Base-by-base conservation (phyloP, 1,140 invertebrate species). In the Drosophila setifemur region DNA sequence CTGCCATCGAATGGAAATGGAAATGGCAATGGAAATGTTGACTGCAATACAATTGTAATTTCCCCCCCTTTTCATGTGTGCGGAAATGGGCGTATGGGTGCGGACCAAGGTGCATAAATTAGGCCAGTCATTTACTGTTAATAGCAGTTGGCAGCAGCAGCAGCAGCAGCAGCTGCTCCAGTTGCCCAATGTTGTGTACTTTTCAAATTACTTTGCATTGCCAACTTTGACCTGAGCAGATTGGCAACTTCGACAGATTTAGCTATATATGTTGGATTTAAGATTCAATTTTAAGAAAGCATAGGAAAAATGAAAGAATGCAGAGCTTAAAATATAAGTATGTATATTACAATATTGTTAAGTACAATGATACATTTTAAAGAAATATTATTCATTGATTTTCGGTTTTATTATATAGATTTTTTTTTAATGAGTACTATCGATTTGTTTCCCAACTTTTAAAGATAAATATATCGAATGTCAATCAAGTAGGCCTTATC, bases 91-190 rank as follows among this genome's bases (percentile, higher is more conserved):
- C 40, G 16, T 55, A 11, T 39, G 11, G 33, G 16, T 54, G 14
- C 50, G 18, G 50, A 76, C 49, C 48, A 55, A 61, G 78, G 58
- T 54, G 53, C 74, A 79, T 85, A 79, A 83, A 83, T 83, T 85
- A 71, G 70, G 79, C 79, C 63, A 85, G 70, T 79, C 79, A 83
- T 85, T 83, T 85, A 70, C 60, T 63, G 64, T 83, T 83, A 83
- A 83, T 74, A 79, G 70, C 63, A 70, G 77, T 72, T 72, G 68
- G 55, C 19, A 33, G 8, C 3, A n/a, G 57, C 53, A 60, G 35
- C 23, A 42, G 11, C 12, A 49, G 47, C 7, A 45, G 25, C 61
- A 64, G 61, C 60, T 64, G 60, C 60, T 64, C 60, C 43, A 64
- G 33, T 25, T 64, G 43, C 57, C 33, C 33, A 39, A 66, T 68